Evolutionary conservation across 2,888 invertebrate species (phyloP).

Genomic region (Melanostoma mellinum): DNA sequence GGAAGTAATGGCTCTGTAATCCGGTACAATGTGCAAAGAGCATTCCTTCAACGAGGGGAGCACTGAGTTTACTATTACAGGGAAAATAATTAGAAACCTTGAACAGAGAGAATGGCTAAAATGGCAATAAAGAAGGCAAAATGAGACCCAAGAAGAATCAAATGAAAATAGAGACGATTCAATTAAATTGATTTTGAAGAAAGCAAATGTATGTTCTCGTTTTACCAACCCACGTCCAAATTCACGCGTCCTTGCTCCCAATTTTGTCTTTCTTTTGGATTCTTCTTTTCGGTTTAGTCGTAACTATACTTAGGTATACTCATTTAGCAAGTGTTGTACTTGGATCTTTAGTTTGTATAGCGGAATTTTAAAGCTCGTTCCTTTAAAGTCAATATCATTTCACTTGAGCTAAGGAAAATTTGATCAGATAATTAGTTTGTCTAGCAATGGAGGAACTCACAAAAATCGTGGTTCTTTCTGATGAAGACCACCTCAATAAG

Average conservation of each 20-base stretch:
- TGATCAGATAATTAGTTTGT: slow-evolving; percentile 65
- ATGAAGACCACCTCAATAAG: not conserved
- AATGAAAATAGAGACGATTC: slow-evolving; percentile 19
- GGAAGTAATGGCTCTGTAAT: slow-evolving; percentile 71
- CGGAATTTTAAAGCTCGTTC: slow-evolving; percentile 9
- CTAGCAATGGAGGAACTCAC: slow-evolving; percentile 30
- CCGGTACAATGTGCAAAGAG: slow-evolving; percentile 46
- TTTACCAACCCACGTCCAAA: slow-evolving; percentile 11
- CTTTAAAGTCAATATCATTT: slow-evolving; percentile 68
- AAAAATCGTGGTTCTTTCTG: not conserved
- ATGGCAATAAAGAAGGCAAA: not conserved
- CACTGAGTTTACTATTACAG: slow-evolving; percentile 19
- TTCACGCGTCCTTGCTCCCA: slow-evolving; percentile 51
- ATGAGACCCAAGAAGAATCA: not conserved
- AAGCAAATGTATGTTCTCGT: slow-evolving; percentile 16
- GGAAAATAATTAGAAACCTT: slow-evolving; percentile 48
- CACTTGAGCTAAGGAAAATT: slow-evolving; percentile 55
- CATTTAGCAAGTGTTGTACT: too few relatives aligned
- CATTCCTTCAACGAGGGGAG: slow-evolving; percentile 11
- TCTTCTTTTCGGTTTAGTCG: not conserved
- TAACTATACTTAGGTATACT: too few relatives aligned
- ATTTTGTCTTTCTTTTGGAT: slow-evolving; percentile 45
- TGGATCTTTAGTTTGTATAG: not conserved
- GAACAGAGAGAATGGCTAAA: not conserved
- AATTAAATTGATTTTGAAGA: slow-evolving; percentile 43